Evolutionary conservation across 2,113 vertebrate species (phyloP), one percentile per base, ranked within the genome.

Genomic region (Microcebus lehilahytsara): DNA sequence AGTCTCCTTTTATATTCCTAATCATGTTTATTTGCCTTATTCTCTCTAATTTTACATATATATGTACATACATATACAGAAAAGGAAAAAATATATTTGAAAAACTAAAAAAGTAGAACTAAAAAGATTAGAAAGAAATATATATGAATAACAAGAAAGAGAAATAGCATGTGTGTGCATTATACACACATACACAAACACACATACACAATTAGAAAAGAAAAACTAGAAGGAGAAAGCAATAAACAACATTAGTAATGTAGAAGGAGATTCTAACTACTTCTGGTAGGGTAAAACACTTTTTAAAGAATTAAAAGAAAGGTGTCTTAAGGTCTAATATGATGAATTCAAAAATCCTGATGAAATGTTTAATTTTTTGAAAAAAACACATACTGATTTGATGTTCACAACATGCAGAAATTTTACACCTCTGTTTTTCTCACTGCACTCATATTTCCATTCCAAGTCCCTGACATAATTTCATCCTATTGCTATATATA

Each of bases 291-390:
- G 42, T 30, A 87, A 87, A 62, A 37, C 14, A n/a, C 2, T n/a
- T 58, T 88, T 88, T 37, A 88, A 93, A 79, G 37, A 64, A 71
- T 51, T 64, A 34, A 88, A 87, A 90, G 22, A 53, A 85, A 89
- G 9, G 9, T 23, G 72, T 40, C 84, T 58, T 60, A 64, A 75
- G 9, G 16, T 81, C 27, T 92, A 89, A 64, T 49, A n/a, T 17
- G 89, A 56, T 92, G 58, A 93, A 96, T 89, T 74, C 53, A 20
- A 17, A 96, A 67, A 49, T 80, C 51, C 42, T 85, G 19, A 92
- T 56, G 11, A 79, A 83, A 89, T 32, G 30, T 9, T 75, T 84
- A n/a, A 27, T 92, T 92, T 92, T 72, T 37, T 79, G 14, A 71
- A 84, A 92, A 53, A 64, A 23, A 67, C 14, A 37, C 10, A 46